Evolutionary conservation across 30 jellyfish, hydroid and myxozoan species (phyloP).

Genomic region (Aurelia sp.): DNA sequence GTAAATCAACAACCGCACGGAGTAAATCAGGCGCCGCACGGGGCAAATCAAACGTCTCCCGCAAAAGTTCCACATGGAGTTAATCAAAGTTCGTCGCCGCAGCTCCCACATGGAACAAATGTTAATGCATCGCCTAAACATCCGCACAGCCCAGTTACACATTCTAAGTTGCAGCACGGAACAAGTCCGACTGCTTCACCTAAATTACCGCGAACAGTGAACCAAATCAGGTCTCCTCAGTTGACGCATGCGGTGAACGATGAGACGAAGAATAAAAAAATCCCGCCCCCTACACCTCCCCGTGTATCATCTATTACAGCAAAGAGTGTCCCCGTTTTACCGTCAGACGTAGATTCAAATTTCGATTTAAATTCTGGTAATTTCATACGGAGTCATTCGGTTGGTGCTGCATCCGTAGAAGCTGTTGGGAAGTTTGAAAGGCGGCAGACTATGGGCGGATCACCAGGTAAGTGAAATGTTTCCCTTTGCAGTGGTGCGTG

Average conservation of each 20-base stretch:
- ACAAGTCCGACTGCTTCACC: background rate
- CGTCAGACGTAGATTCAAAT: constrained; percentile 41
- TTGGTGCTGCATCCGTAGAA: constrained; percentile 58
- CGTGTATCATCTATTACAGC: constrained; percentile 81
- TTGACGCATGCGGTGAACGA: background rate
- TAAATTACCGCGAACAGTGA: background rate
- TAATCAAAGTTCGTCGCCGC: background rate
- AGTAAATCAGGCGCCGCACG: background rate
- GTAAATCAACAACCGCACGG: background rate
- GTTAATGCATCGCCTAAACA: background rate
- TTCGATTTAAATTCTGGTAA: constrained; percentile 3
- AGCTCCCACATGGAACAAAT: background rate
- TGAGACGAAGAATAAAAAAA: constrained; percentile 44
- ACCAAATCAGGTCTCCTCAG: background rate
- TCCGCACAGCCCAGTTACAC: background rate
- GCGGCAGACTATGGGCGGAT: constrained; percentile 45
- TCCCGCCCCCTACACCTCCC: constrained; percentile 99
- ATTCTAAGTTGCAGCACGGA: background rate
- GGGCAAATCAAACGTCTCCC: background rate
- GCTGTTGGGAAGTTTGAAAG: constrained; percentile 49
- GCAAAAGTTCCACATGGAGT: background rate
- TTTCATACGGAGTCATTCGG: constrained; percentile 57
- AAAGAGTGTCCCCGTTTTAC: constrained; percentile 72
- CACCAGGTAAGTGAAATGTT: constrained; percentile 20
- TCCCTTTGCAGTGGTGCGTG: background rate